Conservation (phyloP, 2,888 invertebrate genomes). For the Buathra laborator region DNA sequence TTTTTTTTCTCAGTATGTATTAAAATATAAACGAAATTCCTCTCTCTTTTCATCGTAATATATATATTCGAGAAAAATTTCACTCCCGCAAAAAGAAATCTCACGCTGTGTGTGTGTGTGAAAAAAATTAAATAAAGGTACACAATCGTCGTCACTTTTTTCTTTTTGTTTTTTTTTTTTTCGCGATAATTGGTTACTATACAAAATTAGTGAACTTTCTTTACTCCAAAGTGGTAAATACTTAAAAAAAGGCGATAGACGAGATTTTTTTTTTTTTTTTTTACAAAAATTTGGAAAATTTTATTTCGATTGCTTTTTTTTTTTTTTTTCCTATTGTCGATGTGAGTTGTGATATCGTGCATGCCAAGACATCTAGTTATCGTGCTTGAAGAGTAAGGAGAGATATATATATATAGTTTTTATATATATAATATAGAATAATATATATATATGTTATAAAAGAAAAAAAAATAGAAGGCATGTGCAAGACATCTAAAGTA, state of each 20-base stretch:
- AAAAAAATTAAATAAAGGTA: too few species aligned
- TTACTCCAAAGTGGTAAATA: constrained; percentile 3
- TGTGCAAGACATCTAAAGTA: constrained; percentile 83
- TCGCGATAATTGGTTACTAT: neutral
- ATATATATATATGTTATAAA: constrained; percentile 40
- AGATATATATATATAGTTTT: constrained; percentile 67
- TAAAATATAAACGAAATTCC: neutral
- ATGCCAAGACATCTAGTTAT: constrained; percentile 84
- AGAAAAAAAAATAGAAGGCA: constrained; percentile 79
- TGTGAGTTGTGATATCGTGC: constrained; percentile 81
- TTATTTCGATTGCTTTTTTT: constrained; percentile 1
- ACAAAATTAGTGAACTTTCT: constrained; percentile 8
- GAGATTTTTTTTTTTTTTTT: constrained; percentile 9
- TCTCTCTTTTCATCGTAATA: constrained; percentile 1
- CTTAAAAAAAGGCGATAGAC: neutral
- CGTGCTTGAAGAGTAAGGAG: constrained; percentile 71
- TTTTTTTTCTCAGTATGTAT: neutral
- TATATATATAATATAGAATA: constrained; percentile 42
- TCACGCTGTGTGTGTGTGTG: too few species aligned
- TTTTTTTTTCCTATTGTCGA: constrained; percentile 68
- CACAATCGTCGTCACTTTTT: neutral
- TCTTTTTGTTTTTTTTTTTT: constrained; percentile 34
- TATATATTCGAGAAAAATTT: constrained; percentile 18
- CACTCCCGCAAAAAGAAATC: constrained; percentile 42
- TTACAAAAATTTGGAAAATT: constrained; percentile 21